Base-by-base conservation (phyloP, 2,888 invertebrate genomes). In the Clunio marinus region DNA sequence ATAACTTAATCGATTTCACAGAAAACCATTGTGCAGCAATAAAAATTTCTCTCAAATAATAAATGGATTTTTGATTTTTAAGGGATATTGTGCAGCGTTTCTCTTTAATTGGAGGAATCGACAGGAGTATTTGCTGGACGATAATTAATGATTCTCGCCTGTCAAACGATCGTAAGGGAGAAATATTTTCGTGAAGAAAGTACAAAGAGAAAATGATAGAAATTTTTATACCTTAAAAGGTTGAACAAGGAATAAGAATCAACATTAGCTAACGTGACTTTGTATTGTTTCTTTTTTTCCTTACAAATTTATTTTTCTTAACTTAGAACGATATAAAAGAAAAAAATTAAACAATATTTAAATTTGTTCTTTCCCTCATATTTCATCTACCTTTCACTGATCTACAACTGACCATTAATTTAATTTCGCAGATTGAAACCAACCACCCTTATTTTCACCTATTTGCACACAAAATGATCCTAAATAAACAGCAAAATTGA, bases 401-500 rank as follows among this genome's bases (percentile, higher is more conserved):
- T n/a, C n/a, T 41, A n/a, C 2, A n/a, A 13, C 22, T 51, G 17
- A 57, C 57, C 57, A 57, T 57, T 27, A 57, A 57, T 57, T 57
- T 57, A 20, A 27, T 27, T 57, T 57, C n/a, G 22, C 15, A 15
- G 10, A n/a, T 41, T 10, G 41, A n/a, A 15, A 51, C 7, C 22
- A 13, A 3, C 17, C 24, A 22, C 55, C 24, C 22, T 27, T 24
- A 25, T 20, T 57, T 25, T 57, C 57, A 24, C 27, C 17, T 57
- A 27, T 57, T 57, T 57, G 57, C 57, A 57, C 57, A 57, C 27
- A 15, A 51, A 57, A 13, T 24, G 57, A 24, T 57, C 57, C 57
- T 57, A 57, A 57, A 25, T 27, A 24, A 20, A 57, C 27, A 57
- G 17, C 17, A 17, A 8, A 57, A 57, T 57, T 57, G 57, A 57